These are phyloP conservation scores for Proctacanthus coquilletti DNA, from an alignment of 1,140 invertebrate genomes.

Conservation along the genomic window DNA sequence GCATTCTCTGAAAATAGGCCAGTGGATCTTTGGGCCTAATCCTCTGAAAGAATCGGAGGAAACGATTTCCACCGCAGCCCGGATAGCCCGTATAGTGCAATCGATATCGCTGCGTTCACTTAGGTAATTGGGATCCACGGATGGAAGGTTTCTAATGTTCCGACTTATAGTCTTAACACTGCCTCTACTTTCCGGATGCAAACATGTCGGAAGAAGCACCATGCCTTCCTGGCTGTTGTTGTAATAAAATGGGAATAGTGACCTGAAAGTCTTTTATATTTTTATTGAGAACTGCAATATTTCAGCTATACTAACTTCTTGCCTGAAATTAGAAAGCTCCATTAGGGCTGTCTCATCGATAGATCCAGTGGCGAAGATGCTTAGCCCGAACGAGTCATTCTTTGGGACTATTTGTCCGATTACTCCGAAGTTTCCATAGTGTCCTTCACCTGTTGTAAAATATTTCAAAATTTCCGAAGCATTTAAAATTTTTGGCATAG, in stretches of 20 bases:
- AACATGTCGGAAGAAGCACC: conserved; percentile 44
- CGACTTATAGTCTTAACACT: conserved; percentile 35
- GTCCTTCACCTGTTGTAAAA: conserved; percentile 39
- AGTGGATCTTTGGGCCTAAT: conserved; percentile 44
- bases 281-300: background rate
- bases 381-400: conserved; percentile 33
- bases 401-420: conserved; percentile 34
- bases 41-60: conserved; percentile 38
- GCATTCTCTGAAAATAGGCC: conserved; percentile 45
- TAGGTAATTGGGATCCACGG: conserved; percentile 65
- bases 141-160: conserved; percentile 43
- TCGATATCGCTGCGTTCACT: conserved; percentile 37
- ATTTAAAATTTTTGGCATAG: conserved; percentile 36
- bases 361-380: conserved; percentile 49
- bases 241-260: conserved; percentile 44
- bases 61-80: conserved; percentile 37
- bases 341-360: conserved; percentile 46
- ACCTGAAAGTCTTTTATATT: conserved; percentile 38
- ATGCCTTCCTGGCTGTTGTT: conserved; percentile 49
- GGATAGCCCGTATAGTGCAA: conserved; percentile 45
- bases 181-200: conserved; percentile 51
- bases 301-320: conserved; percentile 31
- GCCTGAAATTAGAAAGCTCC: conserved; percentile 48
- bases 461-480: conserved; percentile 41
- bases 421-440: conserved; percentile 40